Evolutionary conservation across 2,797 vertebrate genomes (phyloP), one percentile per base, ranked within the genome.

Genomic region (Crenichthys baileyi): DNA sequence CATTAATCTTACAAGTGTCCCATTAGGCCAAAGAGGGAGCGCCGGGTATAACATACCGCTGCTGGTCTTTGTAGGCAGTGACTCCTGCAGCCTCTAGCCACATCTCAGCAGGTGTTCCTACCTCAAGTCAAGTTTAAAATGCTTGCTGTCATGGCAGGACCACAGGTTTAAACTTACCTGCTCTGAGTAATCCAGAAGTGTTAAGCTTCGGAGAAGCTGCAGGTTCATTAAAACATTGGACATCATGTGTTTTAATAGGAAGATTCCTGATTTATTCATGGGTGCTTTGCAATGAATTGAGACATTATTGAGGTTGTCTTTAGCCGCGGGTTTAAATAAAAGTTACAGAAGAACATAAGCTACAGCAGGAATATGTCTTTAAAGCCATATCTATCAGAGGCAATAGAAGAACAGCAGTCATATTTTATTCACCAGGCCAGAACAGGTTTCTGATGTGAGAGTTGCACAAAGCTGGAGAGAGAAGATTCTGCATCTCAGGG

Each of bases 361-460:
- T 50, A 12, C 1, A 46, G 46, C 48, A 70, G 80, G 65, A 53
- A 36, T 11, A 8, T 51, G 53, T 70, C 36, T 78, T 71, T 58
- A 51, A 65, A 48, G 61, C 36, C 79, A 48, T 61, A 46, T 63
- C 53, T 60, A 71, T 39, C 61, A 77, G 53, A 74, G 31, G 61
- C 56, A 31, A 41, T 56, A 51, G 77, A 71, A 76, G 18, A 50
- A 75, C 71, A 50, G 60, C 44, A 56, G 70, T 18, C 76, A 84
- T 79, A 13, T 78, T 85, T 78, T 79, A 83, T 88, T 88, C 36
- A 83, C 44, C 39, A 50, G 74, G 51, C 41, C 70, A 70, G 60
- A 75, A 18, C 70, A 76, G 24, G 46, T 70, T 70, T 70, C 4
- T 61, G 76, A 80, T 71, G 72, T 61, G 55, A 70, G 48, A 71